These are phyloP conservation scores for Mormyrops attenuatus DNA, from an alignment of 2,797 vertebrate species.

Conservation along the genomic window DNA sequence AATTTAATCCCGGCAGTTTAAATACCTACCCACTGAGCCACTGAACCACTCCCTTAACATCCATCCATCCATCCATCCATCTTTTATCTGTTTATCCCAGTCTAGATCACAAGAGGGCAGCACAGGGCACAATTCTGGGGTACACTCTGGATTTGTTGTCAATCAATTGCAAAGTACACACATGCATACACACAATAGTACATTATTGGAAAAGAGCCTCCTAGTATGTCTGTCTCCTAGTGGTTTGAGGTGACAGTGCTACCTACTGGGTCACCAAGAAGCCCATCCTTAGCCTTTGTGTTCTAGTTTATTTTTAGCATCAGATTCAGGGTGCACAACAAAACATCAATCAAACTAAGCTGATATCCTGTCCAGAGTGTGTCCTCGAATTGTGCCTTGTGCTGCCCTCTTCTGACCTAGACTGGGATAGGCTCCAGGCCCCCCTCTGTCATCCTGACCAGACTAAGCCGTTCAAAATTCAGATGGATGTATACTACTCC, in stretches of 20 bases:
- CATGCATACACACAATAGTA: neutral
- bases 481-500: neutral
- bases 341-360: neutral
- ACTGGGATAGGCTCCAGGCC: neutral
- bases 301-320: neutral
- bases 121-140: neutral
- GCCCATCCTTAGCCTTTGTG: neutral
- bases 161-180: neutral
- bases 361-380: neutral
- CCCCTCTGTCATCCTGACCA: neutral
- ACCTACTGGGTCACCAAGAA: neutral
- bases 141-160: neutral
- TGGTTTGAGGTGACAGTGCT: neutral
- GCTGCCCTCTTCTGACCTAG: neutral
- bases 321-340: neutral
- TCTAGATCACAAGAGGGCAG: neutral
- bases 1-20: neutral
- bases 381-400: neutral
- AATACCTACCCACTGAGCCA: neutral
- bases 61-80: neutral
- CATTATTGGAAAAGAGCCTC: neutral
- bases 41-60: neutral
- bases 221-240: neutral
- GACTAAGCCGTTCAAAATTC: neutral
- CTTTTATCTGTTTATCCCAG: neutral